Percentiles rank a stretch among this genome's conserved stretches.
Evolutionary conservation across 2,888 invertebrate species (phyloP).

Genomic region (Neoitamus cyanurus): DNA sequence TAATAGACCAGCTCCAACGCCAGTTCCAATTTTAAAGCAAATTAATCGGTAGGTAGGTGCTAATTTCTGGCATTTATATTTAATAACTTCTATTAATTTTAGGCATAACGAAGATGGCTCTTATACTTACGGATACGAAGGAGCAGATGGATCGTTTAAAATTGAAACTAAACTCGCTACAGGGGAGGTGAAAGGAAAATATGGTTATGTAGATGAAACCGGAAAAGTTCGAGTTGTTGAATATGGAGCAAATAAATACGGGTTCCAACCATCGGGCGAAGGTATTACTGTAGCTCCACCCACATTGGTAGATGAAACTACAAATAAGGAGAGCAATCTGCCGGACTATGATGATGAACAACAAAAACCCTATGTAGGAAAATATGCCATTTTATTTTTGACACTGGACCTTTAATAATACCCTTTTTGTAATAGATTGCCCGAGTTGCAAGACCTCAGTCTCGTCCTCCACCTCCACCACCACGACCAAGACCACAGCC

Average conservation of each 20-base stretch:
- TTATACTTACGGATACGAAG: slow-evolving; percentile 91
- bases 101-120: slow-evolving; percentile 91
- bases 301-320: slow-evolving; percentile 70
- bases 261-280: slow-evolving; percentile 87
- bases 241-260: slow-evolving; percentile 88
- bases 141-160: slow-evolving; percentile 88
- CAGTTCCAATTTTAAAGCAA: slow-evolving; percentile 86
- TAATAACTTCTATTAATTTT: slow-evolving; percentile 56
- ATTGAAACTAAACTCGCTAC: slow-evolving; percentile 85
- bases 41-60: slow-evolving; percentile 76
- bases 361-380: slow-evolving; percentile 62
- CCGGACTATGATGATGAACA: slow-evolving; percentile 66
- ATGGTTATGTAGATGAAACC: slow-evolving; percentile 87
- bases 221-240: slow-evolving; percentile 85
- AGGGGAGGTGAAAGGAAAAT: slow-evolving; percentile 90
- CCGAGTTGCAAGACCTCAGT: slow-evolving; percentile 59
- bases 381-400: neutral
- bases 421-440: slow-evolving; percentile 39
- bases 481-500: slow-evolving; percentile 61
- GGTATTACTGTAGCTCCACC: slow-evolving; percentile 82
- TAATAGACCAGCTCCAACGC: slow-evolving; percentile 65
- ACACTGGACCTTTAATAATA: neutral
- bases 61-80: neutral
- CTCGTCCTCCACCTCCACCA: slow-evolving; percentile 57
- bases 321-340: slow-evolving; percentile 63